Base-by-base conservation (phyloP, 2,888 invertebrate species). In the Mylabris sibirica region DNA sequence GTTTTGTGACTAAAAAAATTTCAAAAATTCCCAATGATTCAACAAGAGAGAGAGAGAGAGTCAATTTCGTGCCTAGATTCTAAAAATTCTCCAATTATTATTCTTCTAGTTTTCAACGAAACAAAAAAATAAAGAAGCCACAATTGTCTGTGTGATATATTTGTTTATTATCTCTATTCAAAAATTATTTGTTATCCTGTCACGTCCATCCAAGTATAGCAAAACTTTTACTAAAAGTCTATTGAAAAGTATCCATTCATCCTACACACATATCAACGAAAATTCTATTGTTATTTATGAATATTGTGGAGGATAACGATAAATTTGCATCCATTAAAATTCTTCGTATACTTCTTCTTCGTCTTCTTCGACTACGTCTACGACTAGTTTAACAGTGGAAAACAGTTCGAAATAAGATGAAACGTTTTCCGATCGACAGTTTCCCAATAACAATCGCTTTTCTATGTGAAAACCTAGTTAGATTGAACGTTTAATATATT, bases 151-250 rank as follows among this genome's bases (percentile, higher is more conserved):
- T 49, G 22, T 53, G 53, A 53, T 53, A 53, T 53, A 57, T 57
- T 57, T 57, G 57, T 57, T 57, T 57, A 26, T 24, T 53, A 22
- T 57, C 5, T 22, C 5, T 8, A 3, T 6, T 14, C 22, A 1
- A 57, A 24, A 57, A 57, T 57, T 57, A 57, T 57, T 57, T 57
- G n/a, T 14, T 57, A 4, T 24, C 57, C 24, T 26, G 57, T 57
- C 57, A 57, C 57, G 57, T 57, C 22, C 11, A 6, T 49, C 49
- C 8, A 49, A 17, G 20, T 49, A 9, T 17, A 20, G 49, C 20
- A 11, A 24, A 57, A 11, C 4, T 57, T 57, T 26, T 24, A 3
- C 14, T 12, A n/a, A 5, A 26, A 14, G 53, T 57, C 24, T 57
- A 24, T 57, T 57, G 26, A 26, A 26, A 57, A 57, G 24, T 26